phyloP scores from a whole-genome alignment of 2,113 vertebrate genomes.

The Campylomormyrus numenius region DNA sequence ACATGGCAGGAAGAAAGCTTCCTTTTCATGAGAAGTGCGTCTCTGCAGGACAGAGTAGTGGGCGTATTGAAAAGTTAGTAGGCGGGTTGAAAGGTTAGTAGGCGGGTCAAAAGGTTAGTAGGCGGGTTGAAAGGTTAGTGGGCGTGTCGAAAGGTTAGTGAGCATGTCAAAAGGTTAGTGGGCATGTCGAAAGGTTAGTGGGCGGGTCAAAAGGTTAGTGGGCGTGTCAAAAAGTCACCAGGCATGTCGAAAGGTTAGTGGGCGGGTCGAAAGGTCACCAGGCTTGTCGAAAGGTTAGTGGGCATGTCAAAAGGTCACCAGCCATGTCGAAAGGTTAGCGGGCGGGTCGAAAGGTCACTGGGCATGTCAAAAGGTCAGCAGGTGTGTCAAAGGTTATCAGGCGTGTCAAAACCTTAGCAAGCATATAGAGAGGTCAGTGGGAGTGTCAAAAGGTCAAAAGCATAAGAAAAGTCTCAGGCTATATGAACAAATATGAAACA shows the following conservation, averaged over 20 bases:
- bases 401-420: too few relatives aligned
- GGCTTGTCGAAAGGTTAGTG: neutral
- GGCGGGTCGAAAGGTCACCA: too few relatives aligned
- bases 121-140: neutral
- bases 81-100: neutral
- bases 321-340: too few relatives aligned
- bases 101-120: neutral
- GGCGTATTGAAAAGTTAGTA: neutral
- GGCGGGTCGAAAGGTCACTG: neutral
- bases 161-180: neutral
- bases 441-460: neutral
- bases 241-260: too few relatives aligned
- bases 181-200: too few relatives aligned
- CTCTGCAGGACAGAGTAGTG: neutral
- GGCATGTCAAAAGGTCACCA: too few relatives aligned
- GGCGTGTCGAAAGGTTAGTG: neutral
- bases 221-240: rapidly evolving
- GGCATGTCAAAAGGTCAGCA: neutral
- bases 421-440: too few relatives aligned
- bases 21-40: neutral
- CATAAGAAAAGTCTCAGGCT: neutral
- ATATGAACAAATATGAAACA: neutral
- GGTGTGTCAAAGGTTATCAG: too few relatives aligned
- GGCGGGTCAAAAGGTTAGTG: too few relatives aligned
- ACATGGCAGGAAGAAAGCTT: neutral